Conservation (phyloP, 2,113 vertebrate genomes). For the Periophthalmus modestus region DNA sequence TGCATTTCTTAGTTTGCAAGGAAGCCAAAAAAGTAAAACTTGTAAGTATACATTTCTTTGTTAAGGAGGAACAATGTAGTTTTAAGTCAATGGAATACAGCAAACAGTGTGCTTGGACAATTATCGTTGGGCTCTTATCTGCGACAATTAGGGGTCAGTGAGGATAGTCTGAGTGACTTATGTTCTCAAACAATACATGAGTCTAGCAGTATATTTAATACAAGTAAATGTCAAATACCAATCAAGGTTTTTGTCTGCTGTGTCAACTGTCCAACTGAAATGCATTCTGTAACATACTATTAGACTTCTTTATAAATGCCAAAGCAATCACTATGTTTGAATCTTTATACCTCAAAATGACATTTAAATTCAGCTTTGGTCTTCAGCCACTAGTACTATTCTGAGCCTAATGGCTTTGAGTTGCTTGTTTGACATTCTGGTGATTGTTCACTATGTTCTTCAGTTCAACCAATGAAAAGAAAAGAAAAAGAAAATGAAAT, state of each 20-base stretch:
- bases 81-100: neutral
- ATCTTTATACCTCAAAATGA: neutral
- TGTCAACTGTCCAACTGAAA: neutral
- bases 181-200: conserved; percentile 1
- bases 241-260: neutral
- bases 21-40: neutral
- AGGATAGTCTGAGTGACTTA: no score
- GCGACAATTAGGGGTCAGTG: conserved; percentile 25
- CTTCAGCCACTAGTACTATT: neutral
- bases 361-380: no score
- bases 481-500: conserved; percentile 17
- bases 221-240: neutral
- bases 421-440: neutral
- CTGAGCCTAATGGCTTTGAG: neutral
- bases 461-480: conserved; percentile 32
- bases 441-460: conserved; percentile 38
- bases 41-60: neutral
- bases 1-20: neutral
- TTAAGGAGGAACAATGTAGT: neutral
- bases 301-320: neutral
- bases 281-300: neutral
- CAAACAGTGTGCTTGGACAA: conserved; percentile 6
- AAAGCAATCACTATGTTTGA: neutral
- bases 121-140: conserved; percentile 25
- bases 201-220: neutral